These are phyloP conservation scores for Trachelus tabidus DNA, from an alignment of 2,888 invertebrate species.

Conservation along the genomic window DNA sequence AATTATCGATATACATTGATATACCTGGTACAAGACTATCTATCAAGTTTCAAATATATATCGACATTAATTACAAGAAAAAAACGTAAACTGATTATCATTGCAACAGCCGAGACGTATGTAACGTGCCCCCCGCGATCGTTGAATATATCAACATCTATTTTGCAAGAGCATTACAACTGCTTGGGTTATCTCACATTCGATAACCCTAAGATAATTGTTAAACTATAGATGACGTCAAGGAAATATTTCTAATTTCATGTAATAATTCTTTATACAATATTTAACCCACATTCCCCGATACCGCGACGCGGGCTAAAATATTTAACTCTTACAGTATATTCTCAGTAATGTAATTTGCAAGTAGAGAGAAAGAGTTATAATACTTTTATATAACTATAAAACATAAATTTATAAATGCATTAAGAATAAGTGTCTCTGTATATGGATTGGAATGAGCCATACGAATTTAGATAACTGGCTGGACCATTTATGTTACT, in stretches of 20 bases:
- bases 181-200: conserved; percentile 2
- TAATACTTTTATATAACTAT: not conserved
- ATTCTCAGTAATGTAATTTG: not conserved
- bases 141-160: not conserved
- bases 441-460: not conserved
- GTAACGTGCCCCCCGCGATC: not conserved
- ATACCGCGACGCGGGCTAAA: not conserved
- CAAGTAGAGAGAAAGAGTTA: not conserved
- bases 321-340: not conserved
- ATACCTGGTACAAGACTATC: not conserved
- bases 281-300: not conserved
- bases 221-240: not conserved
- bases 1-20: not conserved
- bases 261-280: not conserved
- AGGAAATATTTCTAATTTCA: not conserved
- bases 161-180: conserved; percentile 10
- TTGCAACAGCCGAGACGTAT: not conserved
- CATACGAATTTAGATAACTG: not conserved
- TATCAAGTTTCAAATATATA: not conserved
- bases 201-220: conserved; percentile 18
- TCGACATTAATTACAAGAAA: not conserved
- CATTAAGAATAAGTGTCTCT: not conserved
- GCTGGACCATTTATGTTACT: not conserved
- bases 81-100: not conserved
- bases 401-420: not conserved